Percentiles rank a stretch among this genome's conserved stretches.
Evolutionary conservation across 2,113 vertebrate genomes (phyloP).

Genomic region (Camelus dromedarius): DNA sequence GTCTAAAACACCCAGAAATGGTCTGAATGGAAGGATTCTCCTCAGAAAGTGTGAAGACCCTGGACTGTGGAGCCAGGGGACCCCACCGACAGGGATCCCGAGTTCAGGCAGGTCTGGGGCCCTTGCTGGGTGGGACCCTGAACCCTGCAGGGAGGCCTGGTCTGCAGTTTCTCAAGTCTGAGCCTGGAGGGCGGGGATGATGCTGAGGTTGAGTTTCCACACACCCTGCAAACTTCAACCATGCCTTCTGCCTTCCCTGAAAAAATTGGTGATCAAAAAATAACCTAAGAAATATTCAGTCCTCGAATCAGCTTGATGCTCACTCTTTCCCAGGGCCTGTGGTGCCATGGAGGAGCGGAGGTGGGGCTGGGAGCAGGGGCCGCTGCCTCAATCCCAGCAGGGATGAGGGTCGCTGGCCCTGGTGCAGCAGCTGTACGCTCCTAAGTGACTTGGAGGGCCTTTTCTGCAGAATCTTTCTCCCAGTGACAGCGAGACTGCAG

Average conservation of each 20-base stretch:
- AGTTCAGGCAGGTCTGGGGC: not conserved
- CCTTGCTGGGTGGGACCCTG: not conserved
- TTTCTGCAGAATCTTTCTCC: not conserved
- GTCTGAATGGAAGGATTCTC: not conserved
- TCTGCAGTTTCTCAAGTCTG: not conserved
- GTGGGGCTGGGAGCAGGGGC: not conserved
- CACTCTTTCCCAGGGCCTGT: not conserved
- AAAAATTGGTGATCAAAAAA: not conserved
- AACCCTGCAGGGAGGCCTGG: not conserved
- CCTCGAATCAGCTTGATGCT: not conserved
- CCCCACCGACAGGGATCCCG: not conserved
- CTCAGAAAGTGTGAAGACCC: not conserved
- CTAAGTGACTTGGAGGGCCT: not conserved
- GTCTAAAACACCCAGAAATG: not conserved
- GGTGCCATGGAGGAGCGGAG: accelerated
- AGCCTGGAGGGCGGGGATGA: not conserved
- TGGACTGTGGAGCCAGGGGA: not conserved
- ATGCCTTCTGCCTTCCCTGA: not conserved
- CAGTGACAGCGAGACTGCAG: no score
- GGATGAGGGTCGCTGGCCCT: not conserved
- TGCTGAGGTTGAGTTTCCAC: not conserved
- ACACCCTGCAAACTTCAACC: not conserved
- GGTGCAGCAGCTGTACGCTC: not conserved
- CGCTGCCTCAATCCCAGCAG: not conserved
- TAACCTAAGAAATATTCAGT: not conserved